These are phyloP conservation scores for Eueides isabella DNA, from an alignment of 1,140 invertebrate genomes.

Conservation along the genomic window DNA sequence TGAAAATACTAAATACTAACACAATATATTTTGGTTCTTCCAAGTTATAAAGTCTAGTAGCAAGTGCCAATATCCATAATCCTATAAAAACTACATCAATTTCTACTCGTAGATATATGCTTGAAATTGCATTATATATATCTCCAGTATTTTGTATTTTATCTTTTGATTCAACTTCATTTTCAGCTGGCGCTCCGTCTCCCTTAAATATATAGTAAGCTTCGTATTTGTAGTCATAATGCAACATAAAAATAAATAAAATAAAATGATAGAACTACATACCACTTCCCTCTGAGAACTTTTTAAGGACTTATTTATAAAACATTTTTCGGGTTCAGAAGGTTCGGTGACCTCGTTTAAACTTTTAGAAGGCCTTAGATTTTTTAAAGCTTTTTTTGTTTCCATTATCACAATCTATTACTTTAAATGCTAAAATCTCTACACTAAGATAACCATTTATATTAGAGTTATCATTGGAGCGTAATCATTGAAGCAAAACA, in stretches of 20 bases:
- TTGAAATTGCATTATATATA: conserved; percentile 33
- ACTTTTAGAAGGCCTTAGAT: conserved; percentile 51
- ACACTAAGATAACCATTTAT: background rate
- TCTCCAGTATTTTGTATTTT: conserved; percentile 26
- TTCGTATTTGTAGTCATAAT: background rate
- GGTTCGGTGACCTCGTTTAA: conserved; percentile 63
- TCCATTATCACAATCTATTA: conserved; percentile 41
- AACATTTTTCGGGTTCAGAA: conserved; percentile 44
- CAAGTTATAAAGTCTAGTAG: conserved; percentile 91
- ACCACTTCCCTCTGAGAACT: conserved; percentile 50
- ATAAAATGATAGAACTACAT: conserved; percentile 29
- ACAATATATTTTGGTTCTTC: conserved; percentile 94
- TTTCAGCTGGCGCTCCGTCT: conserved; percentile 57
- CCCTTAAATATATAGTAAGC: conserved; percentile 44
- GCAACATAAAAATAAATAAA: background rate
- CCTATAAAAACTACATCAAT: conserved; percentile 89
- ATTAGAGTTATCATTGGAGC: background rate
- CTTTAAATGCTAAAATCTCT: background rate
- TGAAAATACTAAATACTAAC: conserved; percentile 86
- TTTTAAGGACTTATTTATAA: conserved; percentile 40
- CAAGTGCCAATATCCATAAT: conserved; percentile 87
- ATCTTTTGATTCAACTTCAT: conserved; percentile 41
- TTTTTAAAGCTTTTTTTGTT: conserved; percentile 38
- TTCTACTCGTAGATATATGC: conserved; percentile 85
- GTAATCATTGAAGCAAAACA: background rate